Base-by-base conservation (phyloP, 1,140 invertebrate species). In the Pseudomyrmex pallidus region DNA sequence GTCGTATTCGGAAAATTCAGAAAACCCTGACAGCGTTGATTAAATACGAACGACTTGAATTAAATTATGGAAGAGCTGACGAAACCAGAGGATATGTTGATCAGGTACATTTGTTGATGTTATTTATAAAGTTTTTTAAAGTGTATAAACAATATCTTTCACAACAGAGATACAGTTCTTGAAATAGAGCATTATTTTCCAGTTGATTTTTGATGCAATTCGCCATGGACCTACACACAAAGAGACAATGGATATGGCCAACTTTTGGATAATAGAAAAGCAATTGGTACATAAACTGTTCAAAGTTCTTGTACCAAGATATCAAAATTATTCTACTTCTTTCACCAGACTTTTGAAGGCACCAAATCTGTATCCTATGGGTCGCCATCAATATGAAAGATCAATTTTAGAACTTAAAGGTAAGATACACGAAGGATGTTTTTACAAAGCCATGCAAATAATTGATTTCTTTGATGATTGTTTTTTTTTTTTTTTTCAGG, bases 221-320 rank as follows among this genome's bases (percentile, higher is more conserved):
- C 95, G 96, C 12, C 94, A 98, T 96, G 98, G 98, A 12, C 97
- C 98, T 91, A 95, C 95, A 50, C 96, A 99, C 90, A 96, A 95
- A 91, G 95, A 96, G 74, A 99, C 97, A 9, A 99, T 99, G 98
- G 97, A 98, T 88, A 94, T 97, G 91, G 98, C 98, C 20, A 96
- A 98, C 91, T 99, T 96, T 93, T 99, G 98, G 97, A 93, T 99
- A 56, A 87, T 96, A 70, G 98, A 99, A 87, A 99, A 99, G 91
- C 97, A 98, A 92, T 93, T 98, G 13, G 95, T 99, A 5, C 98
- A 98, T 89, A 99, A 99, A 95, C 93, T 99, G 56, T 99, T 99
- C 89, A 98, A 99, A 96, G 98, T 99, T 17, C 92, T 99, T 17
- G 98, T 96, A 22, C 98, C 98, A 12, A 94, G 98, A 70, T 99